phyloP scores from a whole-genome alignment of 2,113 vertebrate species.

The Nibea albiflora region DNA sequence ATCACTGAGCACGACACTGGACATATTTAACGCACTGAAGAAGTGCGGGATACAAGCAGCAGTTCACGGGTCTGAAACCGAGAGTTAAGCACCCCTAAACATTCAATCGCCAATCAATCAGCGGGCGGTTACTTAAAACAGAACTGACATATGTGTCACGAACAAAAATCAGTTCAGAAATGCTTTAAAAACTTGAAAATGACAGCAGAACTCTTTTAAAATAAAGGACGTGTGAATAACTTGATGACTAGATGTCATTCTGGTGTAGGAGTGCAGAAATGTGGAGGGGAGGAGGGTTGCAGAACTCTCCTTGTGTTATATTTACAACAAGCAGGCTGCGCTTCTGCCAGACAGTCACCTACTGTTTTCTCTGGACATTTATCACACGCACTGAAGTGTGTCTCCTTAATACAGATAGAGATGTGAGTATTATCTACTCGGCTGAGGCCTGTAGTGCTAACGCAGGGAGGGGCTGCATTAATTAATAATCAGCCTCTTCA shows the following conservation, averaged over 20 bases:
- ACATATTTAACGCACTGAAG: not conserved
- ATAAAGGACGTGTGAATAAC: not conserved
- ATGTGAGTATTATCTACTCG: slow-evolving; percentile 36
- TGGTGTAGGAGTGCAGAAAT: not conserved
- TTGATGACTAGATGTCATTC: not conserved
- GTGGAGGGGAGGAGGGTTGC: slow-evolving; percentile 27
- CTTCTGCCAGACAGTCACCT: slow-evolving; percentile 17
- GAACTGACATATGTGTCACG: not conserved
- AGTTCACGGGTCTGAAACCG: not conserved
- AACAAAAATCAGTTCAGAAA: not conserved
- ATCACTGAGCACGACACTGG: not conserved
- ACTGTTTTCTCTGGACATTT: slow-evolving; percentile 38
- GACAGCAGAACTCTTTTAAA: not conserved
- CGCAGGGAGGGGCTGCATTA: slow-evolving; percentile 19
- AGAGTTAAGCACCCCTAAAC: not conserved
- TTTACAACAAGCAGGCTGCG: slow-evolving; percentile 25
- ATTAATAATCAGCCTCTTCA: slow-evolving; percentile 57
- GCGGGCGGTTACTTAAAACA: not conserved
- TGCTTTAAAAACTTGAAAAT: not conserved
- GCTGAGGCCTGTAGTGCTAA: slow-evolving; percentile 15
- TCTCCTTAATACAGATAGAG: slow-evolving; percentile 21
- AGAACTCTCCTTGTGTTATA: slow-evolving; percentile 13
- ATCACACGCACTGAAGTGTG: slow-evolving; percentile 37
- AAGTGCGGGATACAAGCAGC: not conserved
- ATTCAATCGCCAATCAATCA: not conserved